Percentiles rank a stretch among this genome's conserved stretches.
These are phyloP conservation scores for Formicarius rufipectus DNA, from an alignment of 2,113 vertebrate species.

Conservation along the genomic window DNA sequence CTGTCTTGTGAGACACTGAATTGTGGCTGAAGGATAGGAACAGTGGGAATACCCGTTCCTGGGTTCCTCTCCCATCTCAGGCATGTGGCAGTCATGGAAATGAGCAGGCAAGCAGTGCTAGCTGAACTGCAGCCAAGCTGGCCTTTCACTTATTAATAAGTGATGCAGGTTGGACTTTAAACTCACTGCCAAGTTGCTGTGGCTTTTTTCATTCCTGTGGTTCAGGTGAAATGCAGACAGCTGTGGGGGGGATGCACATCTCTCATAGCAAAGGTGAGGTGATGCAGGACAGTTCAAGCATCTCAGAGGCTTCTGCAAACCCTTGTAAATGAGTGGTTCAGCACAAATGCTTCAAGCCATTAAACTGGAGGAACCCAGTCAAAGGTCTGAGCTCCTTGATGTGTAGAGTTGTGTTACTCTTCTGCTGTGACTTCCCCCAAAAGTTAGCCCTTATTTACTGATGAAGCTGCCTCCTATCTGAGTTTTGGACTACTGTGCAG, in stretches of 20 bases:
- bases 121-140: not conserved
- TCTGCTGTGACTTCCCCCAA: not conserved
- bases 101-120: not conserved
- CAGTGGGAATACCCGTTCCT: rapidly evolving
- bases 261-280: not conserved
- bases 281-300: not conserved
- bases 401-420: not conserved
- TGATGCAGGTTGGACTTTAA: not conserved
- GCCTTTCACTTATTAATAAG: not conserved
- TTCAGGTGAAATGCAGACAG: not conserved
- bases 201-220: not conserved
- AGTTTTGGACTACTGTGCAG: not conserved
- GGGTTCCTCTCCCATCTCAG: not conserved
- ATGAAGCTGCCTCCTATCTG: not conserved
- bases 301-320: not conserved
- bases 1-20: not conserved
- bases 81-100: not conserved
- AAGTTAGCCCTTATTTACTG: not conserved
- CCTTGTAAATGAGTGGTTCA: not conserved
- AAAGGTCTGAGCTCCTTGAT: not conserved
- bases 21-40: not conserved
- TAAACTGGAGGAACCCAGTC: not conserved
- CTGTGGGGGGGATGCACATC: not conserved
- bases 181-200: not conserved
- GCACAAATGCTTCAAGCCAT: not conserved